Percentiles rank a stretch among this genome's conserved stretches.
Evolutionary conservation across 2,113 vertebrate species (phyloP).

Genomic region (Coptodon bakossiorum): DNA sequence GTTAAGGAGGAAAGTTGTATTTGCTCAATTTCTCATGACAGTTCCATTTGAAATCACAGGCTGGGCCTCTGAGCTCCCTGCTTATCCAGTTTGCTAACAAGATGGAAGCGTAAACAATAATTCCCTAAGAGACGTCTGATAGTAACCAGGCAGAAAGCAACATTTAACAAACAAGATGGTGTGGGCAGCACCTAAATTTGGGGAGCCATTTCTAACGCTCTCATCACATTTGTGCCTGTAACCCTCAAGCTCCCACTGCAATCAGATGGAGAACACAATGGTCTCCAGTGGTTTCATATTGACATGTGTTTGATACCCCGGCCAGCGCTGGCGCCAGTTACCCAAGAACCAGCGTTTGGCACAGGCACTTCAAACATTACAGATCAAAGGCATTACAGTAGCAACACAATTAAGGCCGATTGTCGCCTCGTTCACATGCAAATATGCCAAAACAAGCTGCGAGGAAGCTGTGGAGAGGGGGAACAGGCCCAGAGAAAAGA

Average conservation of each 20-base stretch:
- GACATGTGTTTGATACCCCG: conserved; percentile 42
- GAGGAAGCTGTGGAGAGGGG: neutral
- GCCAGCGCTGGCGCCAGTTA: conserved; percentile 63
- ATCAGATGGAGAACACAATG: neutral
- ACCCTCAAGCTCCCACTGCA: neutral
- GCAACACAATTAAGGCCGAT: conserved; percentile 63
- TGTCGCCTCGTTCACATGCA: conserved; percentile 55
- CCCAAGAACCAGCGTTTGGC: conserved; percentile 45
- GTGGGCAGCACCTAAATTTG: neutral
- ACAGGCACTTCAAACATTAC: conserved; percentile 37
- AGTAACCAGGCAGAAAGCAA: neutral
- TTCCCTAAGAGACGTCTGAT: neutral
- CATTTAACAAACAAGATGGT: neutral
- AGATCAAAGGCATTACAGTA: conserved; percentile 75
- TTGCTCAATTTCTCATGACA: neutral
- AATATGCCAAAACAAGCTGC: conserved; percentile 51
- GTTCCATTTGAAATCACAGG: neutral
- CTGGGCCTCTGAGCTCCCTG: neutral
- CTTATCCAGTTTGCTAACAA: neutral
- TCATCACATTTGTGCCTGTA: neutral
- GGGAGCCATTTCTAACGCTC: neutral
- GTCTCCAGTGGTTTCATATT: conserved; percentile 20
- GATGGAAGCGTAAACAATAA: neutral
- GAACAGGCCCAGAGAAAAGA: neutral
- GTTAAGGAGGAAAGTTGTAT: neutral